A percentile compares a stretch with the other conserved stretches of the same genome.
Conservation (phyloP, 2,113 vertebrate genomes). For the Beaufortia kweichowensis region DNA sequence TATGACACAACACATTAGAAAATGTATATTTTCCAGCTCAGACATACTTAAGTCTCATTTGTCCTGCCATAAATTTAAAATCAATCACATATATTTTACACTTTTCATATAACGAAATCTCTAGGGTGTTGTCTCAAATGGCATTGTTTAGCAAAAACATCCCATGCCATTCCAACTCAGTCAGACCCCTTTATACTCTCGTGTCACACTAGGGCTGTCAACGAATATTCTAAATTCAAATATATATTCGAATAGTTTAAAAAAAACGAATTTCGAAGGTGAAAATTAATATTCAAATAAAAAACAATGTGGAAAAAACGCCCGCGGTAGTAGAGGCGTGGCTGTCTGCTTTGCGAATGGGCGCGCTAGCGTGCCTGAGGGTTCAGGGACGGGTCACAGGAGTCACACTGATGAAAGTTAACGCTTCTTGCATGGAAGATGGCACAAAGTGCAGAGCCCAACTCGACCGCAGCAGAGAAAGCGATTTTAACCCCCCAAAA, state of each 20-base stretch:
- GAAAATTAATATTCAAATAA: background rate
- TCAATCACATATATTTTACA: too few species aligned
- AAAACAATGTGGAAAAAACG: background rate
- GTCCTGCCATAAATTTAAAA: too few species aligned
- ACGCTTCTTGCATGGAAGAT: slow-evolving; percentile 2
- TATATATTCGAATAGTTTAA: background rate
- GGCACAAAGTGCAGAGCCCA: slow-evolving; percentile 19
- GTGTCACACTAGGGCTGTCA: slow-evolving; percentile 20
- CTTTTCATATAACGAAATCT: too few species aligned
- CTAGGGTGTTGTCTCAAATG: too few species aligned
- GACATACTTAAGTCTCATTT: too few species aligned
- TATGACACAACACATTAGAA: too few species aligned
- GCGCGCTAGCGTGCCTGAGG: background rate
- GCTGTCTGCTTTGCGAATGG: slow-evolving; percentile 9
- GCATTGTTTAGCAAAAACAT: too few species aligned
- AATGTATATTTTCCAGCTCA: too few species aligned
- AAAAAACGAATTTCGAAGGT: background rate
- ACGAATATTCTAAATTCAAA: slow-evolving; percentile 25
- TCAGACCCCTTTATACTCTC: too few species aligned
- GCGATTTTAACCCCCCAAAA: too few species aligned
- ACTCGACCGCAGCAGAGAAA: slow-evolving; percentile 11
- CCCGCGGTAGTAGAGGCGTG: background rate
- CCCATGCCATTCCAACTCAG: too few species aligned
- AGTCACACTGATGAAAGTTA: background rate
- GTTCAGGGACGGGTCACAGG: too few species aligned